Evolutionary conservation across 2,888 invertebrate genomes (phyloP), one percentile per base, ranked within the genome.

Genomic region (Pegoplata infirma): DNA sequence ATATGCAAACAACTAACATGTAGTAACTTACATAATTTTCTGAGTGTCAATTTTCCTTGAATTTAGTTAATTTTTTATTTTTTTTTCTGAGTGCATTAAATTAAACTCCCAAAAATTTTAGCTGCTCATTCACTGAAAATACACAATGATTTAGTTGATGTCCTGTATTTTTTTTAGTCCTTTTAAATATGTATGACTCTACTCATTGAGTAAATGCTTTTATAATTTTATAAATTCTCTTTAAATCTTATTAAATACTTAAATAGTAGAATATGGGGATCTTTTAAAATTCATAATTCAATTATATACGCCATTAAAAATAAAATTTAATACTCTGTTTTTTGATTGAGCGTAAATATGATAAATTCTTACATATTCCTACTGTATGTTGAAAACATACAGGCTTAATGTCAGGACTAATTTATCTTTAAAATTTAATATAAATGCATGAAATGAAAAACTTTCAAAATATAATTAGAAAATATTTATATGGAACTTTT

Each of bases 261-360:
- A 40, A 28, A 25, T 32, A 6, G 1, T 16, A 40, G 12, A 1
- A 5, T n/a, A n/a, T n/a, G 10, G 32, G 8, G 40, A 61, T 66
- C 12, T 61, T 79, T 76, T 61, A 71, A 79, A 75, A 79, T 79
- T 51, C 66, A 75, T 79, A 74, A 79, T 56, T 69, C 74, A 76
- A 79, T 79, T 75, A 75, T 49, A 10, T 74, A 36, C 12, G 19
- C 71, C 71, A 76, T 76, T 76, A 76, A 72, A 71, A 55, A 40
- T 55, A 61, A 67, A 72, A 55, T 56, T 47, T 55, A 66, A 71
- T 71, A 53, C 32, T 40, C 16, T 55, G 66, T 76, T 55, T 66
- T 71, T 28, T 55, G 47, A 55, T 71, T 63, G 49, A 64, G 36
- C 36, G 10, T 10, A 47, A 36, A 47, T 21, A 63, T 12, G 2